Evolutionary conservation across 2,113 vertebrate genomes (phyloP).

Genomic region (Coptodon bakossiorum): DNA sequence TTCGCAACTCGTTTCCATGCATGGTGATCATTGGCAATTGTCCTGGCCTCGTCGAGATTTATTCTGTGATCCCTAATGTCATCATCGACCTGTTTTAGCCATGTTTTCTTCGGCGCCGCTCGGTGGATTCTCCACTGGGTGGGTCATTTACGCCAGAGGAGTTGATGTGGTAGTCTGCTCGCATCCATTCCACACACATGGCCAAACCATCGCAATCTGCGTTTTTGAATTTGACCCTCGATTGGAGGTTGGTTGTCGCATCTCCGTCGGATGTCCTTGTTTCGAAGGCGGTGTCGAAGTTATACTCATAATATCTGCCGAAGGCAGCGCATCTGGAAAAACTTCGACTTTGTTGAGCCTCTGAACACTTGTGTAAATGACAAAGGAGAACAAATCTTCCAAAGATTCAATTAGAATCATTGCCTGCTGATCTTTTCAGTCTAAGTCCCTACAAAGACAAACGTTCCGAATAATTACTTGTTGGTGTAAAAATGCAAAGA

Average conservation of each 20-base stretch:
- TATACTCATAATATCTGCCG: neutral
- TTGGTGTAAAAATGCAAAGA: neutral
- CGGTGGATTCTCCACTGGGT: neutral
- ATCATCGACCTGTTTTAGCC: neutral
- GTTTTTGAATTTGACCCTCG: neutral
- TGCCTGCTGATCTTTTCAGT: neutral
- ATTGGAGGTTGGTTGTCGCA: neutral
- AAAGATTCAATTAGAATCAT: neutral
- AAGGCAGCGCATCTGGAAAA: neutral
- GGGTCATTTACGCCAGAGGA: neutral
- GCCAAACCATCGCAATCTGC: neutral
- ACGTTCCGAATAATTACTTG: neutral
- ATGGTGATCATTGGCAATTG: accelerated
- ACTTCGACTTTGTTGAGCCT: accelerated
- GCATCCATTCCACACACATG: neutral
- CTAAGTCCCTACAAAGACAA: neutral
- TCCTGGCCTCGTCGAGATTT: neutral
- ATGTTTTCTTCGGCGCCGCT: neutral
- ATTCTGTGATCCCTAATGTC: neutral
- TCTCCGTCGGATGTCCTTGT: neutral
- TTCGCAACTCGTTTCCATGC: neutral
- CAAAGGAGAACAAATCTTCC: neutral
- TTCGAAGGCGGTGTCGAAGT: accelerated
- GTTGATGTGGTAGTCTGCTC: neutral
- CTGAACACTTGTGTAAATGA: neutral